phyloP scores from a whole-genome alignment of 2,888 invertebrate genomes.

The Parelbella ahira region DNA sequence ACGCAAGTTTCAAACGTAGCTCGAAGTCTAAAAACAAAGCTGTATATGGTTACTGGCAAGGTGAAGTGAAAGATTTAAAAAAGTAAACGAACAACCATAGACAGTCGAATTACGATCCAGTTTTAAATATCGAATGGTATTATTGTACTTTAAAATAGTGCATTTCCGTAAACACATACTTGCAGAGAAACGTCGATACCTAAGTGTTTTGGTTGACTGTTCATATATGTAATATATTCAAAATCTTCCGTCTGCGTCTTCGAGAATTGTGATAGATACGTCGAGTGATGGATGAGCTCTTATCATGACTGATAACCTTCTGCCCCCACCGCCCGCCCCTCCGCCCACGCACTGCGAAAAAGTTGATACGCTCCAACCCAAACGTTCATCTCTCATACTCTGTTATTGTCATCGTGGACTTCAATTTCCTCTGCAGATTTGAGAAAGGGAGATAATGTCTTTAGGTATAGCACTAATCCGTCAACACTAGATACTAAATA shows the following conservation, averaged over 20 bases:
- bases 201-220: constrained; percentile 6
- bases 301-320: constrained; percentile 74
- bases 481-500: too few relatives aligned
- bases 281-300: constrained; percentile 69
- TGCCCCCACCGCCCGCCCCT: constrained; percentile 41
- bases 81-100: constrained; percentile 7
- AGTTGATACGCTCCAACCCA: constrained; percentile 21
- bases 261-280: constrained; percentile 35
- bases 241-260: constrained; percentile 57
- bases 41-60: too few relatives aligned
- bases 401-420: constrained; percentile 1
- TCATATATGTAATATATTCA: constrained; percentile 30
- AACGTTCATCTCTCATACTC: constrained; percentile 13
- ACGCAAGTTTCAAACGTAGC: too few relatives aligned
- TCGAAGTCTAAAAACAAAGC: too few relatives aligned
- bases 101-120: too few relatives aligned
- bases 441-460: background rate
- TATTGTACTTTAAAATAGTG: too few relatives aligned
- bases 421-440: constrained; percentile 1
- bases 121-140: too few relatives aligned
- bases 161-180: too few relatives aligned
- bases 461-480: too few relatives aligned
- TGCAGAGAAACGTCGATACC: too few relatives aligned
- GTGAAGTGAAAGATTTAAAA: constrained; percentile 16
- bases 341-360: constrained; percentile 44